Conservation (phyloP, 2,113 vertebrate species). For the Cyanoramphus novaezelandiae region DNA sequence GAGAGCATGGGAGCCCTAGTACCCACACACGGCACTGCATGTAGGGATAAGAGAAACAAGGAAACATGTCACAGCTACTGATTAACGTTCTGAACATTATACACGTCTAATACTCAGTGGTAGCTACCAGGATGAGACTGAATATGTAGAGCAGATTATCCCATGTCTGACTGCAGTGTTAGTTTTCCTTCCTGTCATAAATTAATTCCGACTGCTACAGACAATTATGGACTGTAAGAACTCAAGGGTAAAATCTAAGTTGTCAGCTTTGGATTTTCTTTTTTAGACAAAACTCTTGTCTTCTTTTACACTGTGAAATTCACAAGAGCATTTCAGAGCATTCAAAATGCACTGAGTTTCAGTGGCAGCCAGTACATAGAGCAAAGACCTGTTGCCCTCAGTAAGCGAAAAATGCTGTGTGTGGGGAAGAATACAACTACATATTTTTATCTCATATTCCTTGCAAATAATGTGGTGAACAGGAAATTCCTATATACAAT, state of each 20-base stretch:
- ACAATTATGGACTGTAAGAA: background rate
- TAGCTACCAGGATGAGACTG: background rate
- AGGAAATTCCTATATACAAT: fast-evolving
- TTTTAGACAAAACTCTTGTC: background rate
- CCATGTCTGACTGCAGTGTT: fast-evolving
- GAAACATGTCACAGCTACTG: fast-evolving
- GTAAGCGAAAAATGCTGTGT: fast-evolving
- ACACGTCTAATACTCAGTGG: fast-evolving
- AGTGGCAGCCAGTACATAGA: background rate
- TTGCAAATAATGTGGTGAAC: fast-evolving
- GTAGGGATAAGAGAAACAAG: background rate
- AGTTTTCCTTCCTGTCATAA: fast-evolving
- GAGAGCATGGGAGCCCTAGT: background rate
- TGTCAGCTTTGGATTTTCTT: background rate
- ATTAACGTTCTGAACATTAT: fast-evolving
- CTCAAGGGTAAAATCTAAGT: background rate
- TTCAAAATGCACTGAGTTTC: fast-evolving
- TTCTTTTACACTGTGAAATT: background rate
- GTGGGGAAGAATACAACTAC: background rate
- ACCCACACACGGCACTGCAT: fast-evolving
- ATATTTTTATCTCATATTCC: fast-evolving
- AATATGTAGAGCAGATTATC: background rate
- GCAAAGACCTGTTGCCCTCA: background rate
- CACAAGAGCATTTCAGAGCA: background rate
- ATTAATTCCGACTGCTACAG: background rate